A percentile compares a stretch with the other conserved stretches of the same genome.
These are phyloP conservation scores for Zaprionus gabonicus DNA, from an alignment of 1,140 invertebrate genomes.

Conservation along the genomic window DNA sequence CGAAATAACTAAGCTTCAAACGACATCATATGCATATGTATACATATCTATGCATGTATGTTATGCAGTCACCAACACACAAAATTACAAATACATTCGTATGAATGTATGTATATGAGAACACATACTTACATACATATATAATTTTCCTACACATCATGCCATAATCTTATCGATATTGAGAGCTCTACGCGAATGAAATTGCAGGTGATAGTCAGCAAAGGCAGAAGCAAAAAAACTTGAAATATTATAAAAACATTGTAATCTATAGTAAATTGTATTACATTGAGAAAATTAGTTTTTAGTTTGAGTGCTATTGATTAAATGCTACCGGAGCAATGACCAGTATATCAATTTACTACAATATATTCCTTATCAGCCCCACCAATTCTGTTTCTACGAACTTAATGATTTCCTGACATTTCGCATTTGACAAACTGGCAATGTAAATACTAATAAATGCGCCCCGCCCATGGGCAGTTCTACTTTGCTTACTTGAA, in stretches of 20 bases:
- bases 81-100: slow-evolving; percentile 6
- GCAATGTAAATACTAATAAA: too few species aligned
- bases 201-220: slow-evolving; percentile 37
- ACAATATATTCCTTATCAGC: slow-evolving; percentile 8
- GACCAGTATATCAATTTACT: not conserved
- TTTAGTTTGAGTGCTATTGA: not conserved
- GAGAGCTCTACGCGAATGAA: slow-evolving; percentile 41
- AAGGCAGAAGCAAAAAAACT: slow-evolving; percentile 25
- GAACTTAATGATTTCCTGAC: too few species aligned
- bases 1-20: slow-evolving; percentile 33
- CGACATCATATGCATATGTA: too few species aligned
- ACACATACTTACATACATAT: not conserved
- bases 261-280: not conserved
- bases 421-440: too few species aligned
- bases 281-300: not conserved
- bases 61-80: not conserved
- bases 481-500: too few species aligned
- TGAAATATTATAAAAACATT: slow-evolving; percentile 1
- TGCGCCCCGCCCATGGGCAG: too few species aligned
- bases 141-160: slow-evolving; percentile 37
- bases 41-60: not conserved
- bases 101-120: not conserved
- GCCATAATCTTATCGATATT: slow-evolving; percentile 67
- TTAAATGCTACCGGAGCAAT: not conserved
- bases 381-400: too few species aligned